Percentiles rank a stretch among this genome's conserved stretches.
Evolutionary conservation across 2,888 invertebrate species (phyloP).

Genomic region (Cheilosia scutellata): DNA sequence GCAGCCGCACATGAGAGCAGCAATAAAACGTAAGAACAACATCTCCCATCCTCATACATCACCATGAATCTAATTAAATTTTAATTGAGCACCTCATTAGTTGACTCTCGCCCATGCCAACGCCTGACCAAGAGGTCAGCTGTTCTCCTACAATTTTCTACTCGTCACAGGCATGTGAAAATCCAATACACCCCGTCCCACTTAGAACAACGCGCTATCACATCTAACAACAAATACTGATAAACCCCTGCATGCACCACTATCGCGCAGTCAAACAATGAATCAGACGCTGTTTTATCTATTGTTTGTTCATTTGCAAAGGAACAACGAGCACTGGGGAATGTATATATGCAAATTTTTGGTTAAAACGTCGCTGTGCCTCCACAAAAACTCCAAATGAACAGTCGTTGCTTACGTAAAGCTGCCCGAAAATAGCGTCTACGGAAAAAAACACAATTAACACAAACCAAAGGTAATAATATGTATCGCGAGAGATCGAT

Average conservation of each 20-base stretch:
- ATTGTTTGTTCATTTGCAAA: conserved; percentile 63
- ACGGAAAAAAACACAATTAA: conserved; percentile 40
- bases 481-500: conserved; percentile 19
- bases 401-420: conserved; percentile 68
- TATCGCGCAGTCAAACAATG: conserved; percentile 37
- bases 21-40: conserved; percentile 1
- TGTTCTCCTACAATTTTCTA: conserved; percentile 2
- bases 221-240: conserved; percentile 10
- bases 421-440: conserved; percentile 17
- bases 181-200: conserved; percentile 23
- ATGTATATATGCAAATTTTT: conserved; percentile 42
- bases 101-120: conserved; percentile 45
- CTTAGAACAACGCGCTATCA: conserved; percentile 23
- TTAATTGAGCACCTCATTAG: conserved; percentile 73
- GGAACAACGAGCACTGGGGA: conserved; percentile 29
- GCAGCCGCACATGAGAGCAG: conserved; percentile 11
- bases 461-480: conserved; percentile 29
- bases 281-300: conserved; percentile 52
- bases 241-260: not conserved
- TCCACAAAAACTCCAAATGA: conserved; percentile 31
- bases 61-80: conserved; percentile 64
- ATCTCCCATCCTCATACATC: conserved; percentile 8
- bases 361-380: conserved; percentile 13
- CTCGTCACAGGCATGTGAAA: conserved; percentile 26
- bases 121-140: conserved; percentile 59